These are phyloP conservation scores for Idaea aversata DNA, from an alignment of 2,888 invertebrate species.

Conservation along the genomic window DNA sequence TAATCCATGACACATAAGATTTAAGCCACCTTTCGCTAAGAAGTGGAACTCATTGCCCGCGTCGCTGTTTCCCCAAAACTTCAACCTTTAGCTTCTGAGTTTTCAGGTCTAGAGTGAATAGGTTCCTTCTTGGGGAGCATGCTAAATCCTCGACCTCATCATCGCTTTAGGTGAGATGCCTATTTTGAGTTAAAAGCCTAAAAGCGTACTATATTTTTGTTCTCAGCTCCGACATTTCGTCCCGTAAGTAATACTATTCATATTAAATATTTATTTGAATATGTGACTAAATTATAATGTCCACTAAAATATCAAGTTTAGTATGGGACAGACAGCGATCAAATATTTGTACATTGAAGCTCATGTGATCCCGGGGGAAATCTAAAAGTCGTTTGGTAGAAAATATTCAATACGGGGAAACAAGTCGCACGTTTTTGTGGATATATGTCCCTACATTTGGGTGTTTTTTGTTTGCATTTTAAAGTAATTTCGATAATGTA, in stretches of 20 bases:
- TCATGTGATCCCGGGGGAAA: conserved; percentile 43
- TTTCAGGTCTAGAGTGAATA: too few species aligned
- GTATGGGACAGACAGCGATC: conserved; percentile 28
- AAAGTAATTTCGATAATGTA: background rate
- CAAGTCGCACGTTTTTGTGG: conserved; percentile 16
- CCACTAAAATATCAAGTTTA: conserved; percentile 17
- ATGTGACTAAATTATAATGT: conserved; percentile 5
- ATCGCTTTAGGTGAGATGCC: too few species aligned
- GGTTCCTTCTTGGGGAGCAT: background rate
- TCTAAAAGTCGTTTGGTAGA: conserved; percentile 36
- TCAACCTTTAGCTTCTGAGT: background rate
- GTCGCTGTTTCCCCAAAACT: too few species aligned
- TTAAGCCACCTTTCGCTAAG: too few species aligned
- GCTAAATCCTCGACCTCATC: conserved; percentile 1
- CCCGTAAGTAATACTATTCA: background rate
- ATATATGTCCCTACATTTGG: conserved; percentile 5
- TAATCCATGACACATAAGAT: too few species aligned
- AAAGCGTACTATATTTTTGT: conserved; percentile 11
- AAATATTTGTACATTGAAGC: conserved; percentile 42
- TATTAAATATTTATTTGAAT: conserved; percentile 10
- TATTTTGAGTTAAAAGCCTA: background rate
- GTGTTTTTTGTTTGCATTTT: background rate
- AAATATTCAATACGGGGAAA: conserved; percentile 29
- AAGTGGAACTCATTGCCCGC: too few species aligned
- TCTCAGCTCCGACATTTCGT: background rate